phyloP scores from a whole-genome alignment of 2,113 vertebrate species.

The Brienomyrus brachyistius region DNA sequence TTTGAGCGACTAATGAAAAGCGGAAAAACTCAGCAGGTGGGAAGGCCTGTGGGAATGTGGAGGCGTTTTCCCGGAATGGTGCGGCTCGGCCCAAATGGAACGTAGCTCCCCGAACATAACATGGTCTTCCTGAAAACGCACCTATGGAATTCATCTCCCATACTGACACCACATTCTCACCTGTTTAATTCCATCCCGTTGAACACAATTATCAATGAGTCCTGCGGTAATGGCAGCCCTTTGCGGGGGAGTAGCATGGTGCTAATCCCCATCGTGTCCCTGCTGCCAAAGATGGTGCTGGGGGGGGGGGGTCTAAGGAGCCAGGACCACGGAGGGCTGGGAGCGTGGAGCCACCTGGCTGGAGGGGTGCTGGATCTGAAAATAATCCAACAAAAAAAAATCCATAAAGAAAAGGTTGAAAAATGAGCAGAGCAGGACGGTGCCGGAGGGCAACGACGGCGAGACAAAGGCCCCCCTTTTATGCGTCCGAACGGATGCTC shows the following conservation, averaged over 20 bases:
- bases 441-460: slow-evolving; percentile 20
- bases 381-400: neutral
- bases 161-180: neutral
- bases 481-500: slow-evolving; percentile 21
- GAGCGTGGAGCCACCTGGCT: slow-evolving; percentile 20
- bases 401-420: neutral
- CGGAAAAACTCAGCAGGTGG: neutral
- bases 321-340: neutral
- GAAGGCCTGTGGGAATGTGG: neutral
- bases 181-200: neutral
- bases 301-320: slow-evolving; percentile 10
- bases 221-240: neutral
- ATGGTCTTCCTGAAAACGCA: neutral
- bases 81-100: neutral
- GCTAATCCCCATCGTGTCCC: neutral
- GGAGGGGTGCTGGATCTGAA: slow-evolving; percentile 15
- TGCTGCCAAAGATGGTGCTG: neutral
- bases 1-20: neutral
- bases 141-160: neutral
- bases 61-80: neutral
- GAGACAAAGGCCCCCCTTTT: slow-evolving; percentile 28
- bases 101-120: neutral
- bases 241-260: neutral
- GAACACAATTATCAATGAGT: neutral
- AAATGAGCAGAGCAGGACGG: slow-evolving; percentile 21